A percentile compares a stretch with the other conserved stretches of the same genome.
These are phyloP conservation scores for Pomacea maculata DNA, from an alignment of 1,140 invertebrate genomes.

Conservation along the genomic window DNA sequence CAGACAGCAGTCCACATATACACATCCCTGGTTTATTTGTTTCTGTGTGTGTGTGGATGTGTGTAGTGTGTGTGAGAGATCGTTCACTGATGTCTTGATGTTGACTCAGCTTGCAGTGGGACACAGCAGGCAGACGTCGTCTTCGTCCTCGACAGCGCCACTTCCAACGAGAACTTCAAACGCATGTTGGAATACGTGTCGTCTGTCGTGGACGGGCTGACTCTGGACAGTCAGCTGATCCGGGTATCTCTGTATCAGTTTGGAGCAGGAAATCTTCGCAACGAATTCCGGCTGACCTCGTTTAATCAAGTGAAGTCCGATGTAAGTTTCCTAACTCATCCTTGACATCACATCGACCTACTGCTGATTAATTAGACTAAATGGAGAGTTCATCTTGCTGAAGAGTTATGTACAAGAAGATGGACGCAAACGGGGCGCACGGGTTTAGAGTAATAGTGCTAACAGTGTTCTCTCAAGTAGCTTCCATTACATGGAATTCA, in stretches of 20 bases:
- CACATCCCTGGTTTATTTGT: not conserved
- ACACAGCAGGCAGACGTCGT: not conserved
- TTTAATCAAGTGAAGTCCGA: not conserved
- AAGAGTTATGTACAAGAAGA: not conserved
- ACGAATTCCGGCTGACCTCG: not conserved
- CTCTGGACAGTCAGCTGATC: not conserved
- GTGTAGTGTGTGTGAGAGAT: slow-evolving; percentile 7
- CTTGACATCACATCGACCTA: too few relatives aligned
- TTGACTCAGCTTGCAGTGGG: not conserved
- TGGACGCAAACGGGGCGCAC: not conserved
- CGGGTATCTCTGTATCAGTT: not conserved
- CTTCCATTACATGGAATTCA: too few relatives aligned
- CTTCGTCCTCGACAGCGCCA: not conserved
- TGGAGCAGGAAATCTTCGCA: not conserved
- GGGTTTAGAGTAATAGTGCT: too few relatives aligned
- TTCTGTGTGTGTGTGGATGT: not conserved
- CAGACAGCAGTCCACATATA: too few relatives aligned
- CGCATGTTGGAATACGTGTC: not conserved
- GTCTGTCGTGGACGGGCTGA: not conserved
- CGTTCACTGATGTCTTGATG: not conserved
- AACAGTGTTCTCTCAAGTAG: too few relatives aligned
- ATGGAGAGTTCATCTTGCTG: too few relatives aligned
- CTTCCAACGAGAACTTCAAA: not conserved
- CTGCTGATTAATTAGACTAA: not conserved
- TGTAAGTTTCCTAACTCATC: not conserved